Evolutionary conservation across 1,140 invertebrate species (phyloP).

Genomic region (Metopolophium dirhodum): DNA sequence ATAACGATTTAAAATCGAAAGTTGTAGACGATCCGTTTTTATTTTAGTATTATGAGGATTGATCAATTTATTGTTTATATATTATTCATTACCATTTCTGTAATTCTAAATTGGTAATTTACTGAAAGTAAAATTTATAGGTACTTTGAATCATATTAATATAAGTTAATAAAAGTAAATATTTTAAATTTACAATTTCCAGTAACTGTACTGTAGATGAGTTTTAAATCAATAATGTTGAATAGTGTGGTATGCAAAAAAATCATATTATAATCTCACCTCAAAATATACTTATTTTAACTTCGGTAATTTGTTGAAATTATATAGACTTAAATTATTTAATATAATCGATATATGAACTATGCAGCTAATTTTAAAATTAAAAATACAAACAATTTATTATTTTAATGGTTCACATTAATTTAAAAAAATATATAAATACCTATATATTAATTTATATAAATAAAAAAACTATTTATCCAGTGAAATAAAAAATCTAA

Average conservation of each 20-base stretch:
- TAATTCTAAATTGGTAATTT: not conserved
- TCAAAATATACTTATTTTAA: not conserved
- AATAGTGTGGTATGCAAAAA: not conserved
- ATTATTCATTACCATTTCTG: not conserved
- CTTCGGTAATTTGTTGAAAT: not conserved
- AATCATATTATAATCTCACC: not conserved
- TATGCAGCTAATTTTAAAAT: not conserved
- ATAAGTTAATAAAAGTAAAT: not conserved
- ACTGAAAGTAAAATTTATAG: not conserved
- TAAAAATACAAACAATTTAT: not conserved
- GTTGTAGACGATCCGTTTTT: too few species aligned
- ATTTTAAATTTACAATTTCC: not conserved
- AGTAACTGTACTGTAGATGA: fast-evolving
- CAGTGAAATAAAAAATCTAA: not conserved
- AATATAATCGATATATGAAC: not conserved
- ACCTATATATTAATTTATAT: too few species aligned
- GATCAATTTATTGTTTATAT: too few species aligned
- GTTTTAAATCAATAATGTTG: not conserved
- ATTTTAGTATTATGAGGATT: too few species aligned
- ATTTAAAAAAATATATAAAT: too few species aligned
- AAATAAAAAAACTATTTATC: not conserved
- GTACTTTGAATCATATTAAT: not conserved
- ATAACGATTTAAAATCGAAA: too few species aligned
- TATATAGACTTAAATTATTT: not conserved
- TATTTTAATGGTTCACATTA: not conserved